A percentile compares a stretch with the other conserved stretches of the same genome.
Conservation (phyloP, 2,797 vertebrate species). For the Hydrocynus forskahlii region DNA sequence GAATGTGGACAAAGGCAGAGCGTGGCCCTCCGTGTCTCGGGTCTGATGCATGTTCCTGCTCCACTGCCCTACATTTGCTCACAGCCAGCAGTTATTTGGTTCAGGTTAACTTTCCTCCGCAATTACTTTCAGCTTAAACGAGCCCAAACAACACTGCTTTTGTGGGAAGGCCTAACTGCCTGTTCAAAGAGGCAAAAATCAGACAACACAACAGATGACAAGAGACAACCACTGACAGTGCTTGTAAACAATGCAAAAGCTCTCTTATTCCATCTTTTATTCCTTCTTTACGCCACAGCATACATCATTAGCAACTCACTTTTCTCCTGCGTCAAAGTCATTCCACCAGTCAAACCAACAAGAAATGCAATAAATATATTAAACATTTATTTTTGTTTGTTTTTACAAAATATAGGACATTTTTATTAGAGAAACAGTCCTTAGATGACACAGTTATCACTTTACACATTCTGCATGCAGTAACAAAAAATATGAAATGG, state of each 20-base stretch:
- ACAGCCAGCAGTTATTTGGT: constrained; percentile 64
- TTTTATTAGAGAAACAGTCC: background rate
- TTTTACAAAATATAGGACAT: constrained; percentile 37
- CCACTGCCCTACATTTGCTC: constrained; percentile 63
- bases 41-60: constrained; percentile 42
- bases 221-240: constrained; percentile 32
- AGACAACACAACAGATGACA: background rate
- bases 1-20: background rate
- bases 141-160: constrained; percentile 58
- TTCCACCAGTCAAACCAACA: constrained; percentile 50
- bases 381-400: constrained; percentile 46
- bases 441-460: constrained; percentile 15
- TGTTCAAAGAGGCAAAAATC: constrained; percentile 34
- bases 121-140: constrained; percentile 61
- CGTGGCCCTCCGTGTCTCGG: constrained; percentile 20
- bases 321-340: background rate
- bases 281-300: background rate
- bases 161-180: constrained; percentile 50
- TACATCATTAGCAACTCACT: constrained; percentile 38
- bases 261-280: background rate
- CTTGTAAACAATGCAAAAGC: constrained; percentile 22
- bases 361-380: constrained; percentile 53
- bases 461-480: constrained; percentile 22
- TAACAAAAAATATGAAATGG: constrained; percentile 9
- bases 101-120: constrained; percentile 58